Conservation (phyloP, 1,140 invertebrate species). For the Caenorhabditis tropicalis region DNA sequence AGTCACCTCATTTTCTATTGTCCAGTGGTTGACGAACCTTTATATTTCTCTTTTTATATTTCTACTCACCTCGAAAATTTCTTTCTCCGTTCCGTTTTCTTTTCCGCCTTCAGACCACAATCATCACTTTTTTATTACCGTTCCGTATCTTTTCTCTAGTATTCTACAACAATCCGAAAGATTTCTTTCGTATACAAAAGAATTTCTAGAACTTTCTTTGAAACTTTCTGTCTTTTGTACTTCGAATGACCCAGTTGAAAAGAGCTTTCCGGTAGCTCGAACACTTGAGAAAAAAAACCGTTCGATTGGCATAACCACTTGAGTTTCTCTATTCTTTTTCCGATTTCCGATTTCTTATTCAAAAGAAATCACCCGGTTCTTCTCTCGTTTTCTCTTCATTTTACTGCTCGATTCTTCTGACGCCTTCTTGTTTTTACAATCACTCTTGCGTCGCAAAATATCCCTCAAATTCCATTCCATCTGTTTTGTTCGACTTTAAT, state of each 20-base stretch:
- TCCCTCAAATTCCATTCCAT: not conserved
- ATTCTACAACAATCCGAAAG: not conserved
- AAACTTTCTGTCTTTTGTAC: too few relatives aligned
- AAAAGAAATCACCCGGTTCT: not conserved
- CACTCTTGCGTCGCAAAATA: not conserved
- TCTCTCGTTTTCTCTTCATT: not conserved
- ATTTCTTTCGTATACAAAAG: not conserved
- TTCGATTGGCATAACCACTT: constrained; percentile 25
- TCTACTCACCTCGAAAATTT: not conserved
- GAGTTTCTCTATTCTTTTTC: not conserved
- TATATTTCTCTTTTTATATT: constrained; percentile 2
- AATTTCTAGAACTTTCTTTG: not conserved
- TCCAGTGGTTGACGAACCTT: constrained; percentile 20
- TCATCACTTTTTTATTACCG: constrained; percentile 24
- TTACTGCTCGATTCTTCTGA: constrained; percentile 16
- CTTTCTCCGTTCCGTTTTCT: constrained; percentile 9
- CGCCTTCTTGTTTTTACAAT: constrained; percentile 25
- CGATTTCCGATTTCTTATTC: not conserved
- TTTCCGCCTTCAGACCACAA: constrained; percentile 4
- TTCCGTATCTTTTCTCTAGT: not conserved
- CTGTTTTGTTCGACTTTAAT: not conserved
- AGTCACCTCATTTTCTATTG: constrained; percentile 8
- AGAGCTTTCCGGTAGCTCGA: not conserved
- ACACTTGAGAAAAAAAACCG: constrained; percentile 30
- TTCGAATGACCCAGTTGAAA: not conserved